Percentiles rank a stretch among this genome's conserved stretches.
These are phyloP conservation scores for Fopius arisanus DNA, from an alignment of 1,140 invertebrate species.

Conservation along the genomic window DNA sequence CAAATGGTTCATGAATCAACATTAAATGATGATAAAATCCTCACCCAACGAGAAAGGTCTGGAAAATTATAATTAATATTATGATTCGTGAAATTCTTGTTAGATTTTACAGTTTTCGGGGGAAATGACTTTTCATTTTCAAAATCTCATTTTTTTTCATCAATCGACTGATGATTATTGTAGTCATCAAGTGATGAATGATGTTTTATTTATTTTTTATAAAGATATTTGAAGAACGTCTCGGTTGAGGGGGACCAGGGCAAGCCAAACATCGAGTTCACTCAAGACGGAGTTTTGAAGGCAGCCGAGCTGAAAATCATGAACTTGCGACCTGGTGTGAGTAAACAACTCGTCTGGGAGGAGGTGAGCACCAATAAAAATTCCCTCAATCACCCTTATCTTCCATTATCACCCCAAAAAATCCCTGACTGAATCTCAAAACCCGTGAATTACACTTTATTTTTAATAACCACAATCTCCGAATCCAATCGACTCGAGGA, in stretches of 20 bases:
- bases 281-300: conserved; percentile 85
- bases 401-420: no score
- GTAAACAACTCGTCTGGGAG: conserved; percentile 86
- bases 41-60: no score
- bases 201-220: conserved; percentile 42
- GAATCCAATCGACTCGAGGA: background rate
- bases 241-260: conserved; percentile 80
- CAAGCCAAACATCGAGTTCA: conserved; percentile 85
- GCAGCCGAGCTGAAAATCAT: conserved; percentile 90
- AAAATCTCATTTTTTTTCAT: no score
- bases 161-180: no score
- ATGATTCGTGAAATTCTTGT: no score
- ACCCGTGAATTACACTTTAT: background rate
- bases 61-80: no score
- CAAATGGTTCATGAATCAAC: no score
- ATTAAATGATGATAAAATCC: no score
- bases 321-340: conserved; percentile 84
- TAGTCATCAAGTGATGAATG: background rate
- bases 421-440: no score
- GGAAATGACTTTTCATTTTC: background rate
- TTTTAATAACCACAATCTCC: background rate
- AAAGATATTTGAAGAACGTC: conserved; percentile 83
- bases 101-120: no score
- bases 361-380: conserved; percentile 74
- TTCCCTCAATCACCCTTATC: no score